Percentiles rank a stretch among this genome's conserved stretches.
phyloP scores from a whole-genome alignment of 2,888 invertebrate species.

The Tetanocera ferruginea region DNA sequence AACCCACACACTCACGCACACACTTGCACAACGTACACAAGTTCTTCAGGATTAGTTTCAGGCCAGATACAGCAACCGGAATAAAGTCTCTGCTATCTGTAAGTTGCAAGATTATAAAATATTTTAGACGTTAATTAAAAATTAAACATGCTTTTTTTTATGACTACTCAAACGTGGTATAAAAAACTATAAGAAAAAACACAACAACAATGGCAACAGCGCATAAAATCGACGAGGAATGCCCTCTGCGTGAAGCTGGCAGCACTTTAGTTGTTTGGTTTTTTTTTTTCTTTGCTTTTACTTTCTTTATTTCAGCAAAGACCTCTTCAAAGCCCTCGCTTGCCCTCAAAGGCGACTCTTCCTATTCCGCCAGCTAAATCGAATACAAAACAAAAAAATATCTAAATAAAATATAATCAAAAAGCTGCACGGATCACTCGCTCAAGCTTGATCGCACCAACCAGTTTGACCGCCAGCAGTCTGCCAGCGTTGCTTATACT shows the following conservation, averaged over 20 bases:
- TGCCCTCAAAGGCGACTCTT: too few species aligned
- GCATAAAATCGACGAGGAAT: not conserved
- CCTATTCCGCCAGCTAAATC: too few species aligned
- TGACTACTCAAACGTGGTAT: not conserved
- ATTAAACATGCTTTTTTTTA: not conserved
- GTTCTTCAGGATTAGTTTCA: not conserved
- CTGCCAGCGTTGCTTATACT: not conserved
- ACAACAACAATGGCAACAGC: not conserved
- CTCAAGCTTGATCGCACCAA: not conserved
- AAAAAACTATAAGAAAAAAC: not conserved
- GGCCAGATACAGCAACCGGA: not conserved
- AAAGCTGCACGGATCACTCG: not conserved
- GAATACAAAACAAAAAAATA: not conserved
- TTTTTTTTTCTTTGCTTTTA: not conserved
- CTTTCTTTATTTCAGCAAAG: not conserved
- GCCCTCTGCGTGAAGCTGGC: not conserved
- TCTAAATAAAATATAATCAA: not conserved
- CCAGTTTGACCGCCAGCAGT: conserved; percentile 12
- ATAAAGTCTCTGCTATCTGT: not conserved
- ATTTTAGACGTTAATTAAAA: not conserved
- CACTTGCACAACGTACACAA: not conserved
- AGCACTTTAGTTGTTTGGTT: not conserved
- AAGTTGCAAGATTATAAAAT: not conserved
- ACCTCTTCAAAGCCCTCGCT: too few species aligned
- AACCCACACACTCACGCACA: not conserved